Evolutionary conservation across 2,888 invertebrate species (phyloP), one percentile per base, ranked within the genome.

Genomic region (Listrodromus nycthemerus): DNA sequence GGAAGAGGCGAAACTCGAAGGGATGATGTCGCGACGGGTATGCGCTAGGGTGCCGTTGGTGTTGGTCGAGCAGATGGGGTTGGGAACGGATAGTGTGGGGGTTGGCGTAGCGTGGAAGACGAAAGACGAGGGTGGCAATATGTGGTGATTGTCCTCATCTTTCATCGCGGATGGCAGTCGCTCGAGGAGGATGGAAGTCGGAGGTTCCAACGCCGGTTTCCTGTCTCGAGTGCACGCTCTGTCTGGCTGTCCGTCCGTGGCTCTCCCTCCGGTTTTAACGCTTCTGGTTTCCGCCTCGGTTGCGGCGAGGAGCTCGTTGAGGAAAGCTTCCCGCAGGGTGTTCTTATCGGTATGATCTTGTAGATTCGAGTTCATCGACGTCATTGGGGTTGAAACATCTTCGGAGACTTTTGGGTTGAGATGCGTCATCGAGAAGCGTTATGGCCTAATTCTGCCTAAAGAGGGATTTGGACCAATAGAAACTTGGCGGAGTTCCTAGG

Each of bases 141-240:
- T 85, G 85, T 84, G 86, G 84, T 83, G 86, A 86, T 86, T 86
- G 86, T 84, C 65, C 82, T 84, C 86, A 85, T 85, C 85, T 86
- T 83, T 86, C 86, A 85, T 85, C 85, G 83, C 79, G 67, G 79
- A 75, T 24, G 71, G 63, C 52, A 41, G 33, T n/a, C 69, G 48
- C 52, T 63, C 50, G 67, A 69, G 48, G 55, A n/a, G 50, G 41
- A 73, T 33, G 45, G 70, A 75, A 52, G 48, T 52, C 37, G 61
- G 10, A 61, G 33, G 48, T 66, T 24, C 45, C 24, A 78, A 37
- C 41, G 27, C 45, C 30, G 24, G 65, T 4, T 65, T 48, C 41
- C 67, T 77, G 45, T 69, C 58, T 67, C 66, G 45, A 58, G 58
- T 33, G 16, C 13, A 16, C 37, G n/a, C 71, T 8, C 58, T 58